phyloP scores from a whole-genome alignment of 2,113 vertebrate genomes.

The Bos indicus region DNA sequence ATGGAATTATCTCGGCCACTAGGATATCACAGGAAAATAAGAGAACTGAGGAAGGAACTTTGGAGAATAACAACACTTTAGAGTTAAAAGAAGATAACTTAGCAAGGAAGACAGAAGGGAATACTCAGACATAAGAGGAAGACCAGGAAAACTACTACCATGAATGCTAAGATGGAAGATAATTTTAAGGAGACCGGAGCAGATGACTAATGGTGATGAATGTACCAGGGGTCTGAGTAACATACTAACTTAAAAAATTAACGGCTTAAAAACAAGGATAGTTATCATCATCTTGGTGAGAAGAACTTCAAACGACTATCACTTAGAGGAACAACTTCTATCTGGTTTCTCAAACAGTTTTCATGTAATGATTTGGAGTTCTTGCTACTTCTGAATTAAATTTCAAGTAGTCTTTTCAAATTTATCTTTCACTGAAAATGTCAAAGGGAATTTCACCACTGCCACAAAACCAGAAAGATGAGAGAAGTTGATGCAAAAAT shows the following conservation, averaged over 20 bases:
- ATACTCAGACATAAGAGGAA: not conserved
- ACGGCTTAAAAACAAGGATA: not conserved
- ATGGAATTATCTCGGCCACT: not conserved
- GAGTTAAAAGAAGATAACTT: not conserved
- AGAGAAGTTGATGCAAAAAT: not conserved
- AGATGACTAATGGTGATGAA: not conserved
- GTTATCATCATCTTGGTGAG: not conserved
- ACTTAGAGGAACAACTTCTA: not conserved
- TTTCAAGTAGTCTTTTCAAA: not conserved
- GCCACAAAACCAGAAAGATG: not conserved
- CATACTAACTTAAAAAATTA: not conserved
- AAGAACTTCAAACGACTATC: not conserved
- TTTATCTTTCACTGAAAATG: not conserved
- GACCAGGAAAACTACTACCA: not conserved
- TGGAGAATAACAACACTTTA: not conserved
- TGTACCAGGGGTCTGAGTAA: not conserved
- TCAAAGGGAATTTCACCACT: not conserved
- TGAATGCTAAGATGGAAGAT: not conserved
- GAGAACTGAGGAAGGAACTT: not conserved
- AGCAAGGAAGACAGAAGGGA: not conserved
- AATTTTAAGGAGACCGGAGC: not conserved
- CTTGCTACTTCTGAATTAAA: not conserved
- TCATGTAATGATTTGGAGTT: not conserved
- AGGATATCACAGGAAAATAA: not conserved
- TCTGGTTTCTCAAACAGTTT: not conserved